phyloP scores from a whole-genome alignment of 2,113 vertebrate species.

The Aphelocoma coerulescens region DNA sequence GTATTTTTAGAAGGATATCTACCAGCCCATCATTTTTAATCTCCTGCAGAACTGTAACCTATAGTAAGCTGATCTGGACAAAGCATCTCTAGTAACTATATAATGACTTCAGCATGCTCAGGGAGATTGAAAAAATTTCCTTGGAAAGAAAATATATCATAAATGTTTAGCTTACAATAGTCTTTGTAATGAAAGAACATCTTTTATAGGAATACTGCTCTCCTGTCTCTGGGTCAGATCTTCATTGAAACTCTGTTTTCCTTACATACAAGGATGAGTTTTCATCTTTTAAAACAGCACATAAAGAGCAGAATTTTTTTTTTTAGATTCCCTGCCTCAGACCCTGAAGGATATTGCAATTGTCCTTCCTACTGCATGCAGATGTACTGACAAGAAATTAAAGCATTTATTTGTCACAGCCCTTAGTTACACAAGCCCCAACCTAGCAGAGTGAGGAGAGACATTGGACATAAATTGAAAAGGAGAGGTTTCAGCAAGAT shows the following conservation, averaged over 20 bases:
- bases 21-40: constrained; percentile 14
- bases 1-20: constrained; percentile 21
- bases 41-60: constrained; percentile 8
- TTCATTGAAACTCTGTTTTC: constrained; percentile 26
- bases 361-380: not conserved
- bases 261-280: not conserved
- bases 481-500: not conserved
- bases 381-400: not conserved
- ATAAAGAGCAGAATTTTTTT: not conserved
- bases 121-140: constrained; percentile 17
- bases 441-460: not conserved
- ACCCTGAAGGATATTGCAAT: not conserved
- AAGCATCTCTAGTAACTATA: not conserved
- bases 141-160: constrained; percentile 24
- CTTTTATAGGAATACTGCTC: constrained; percentile 8
- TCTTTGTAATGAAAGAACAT: constrained; percentile 8
- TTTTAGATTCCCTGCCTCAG: not conserved
- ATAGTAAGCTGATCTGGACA: constrained; percentile 10
- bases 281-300: constrained; percentile 7
- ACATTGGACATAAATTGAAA: not conserved
- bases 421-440: not conserved
- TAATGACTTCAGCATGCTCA: constrained; percentile 28
- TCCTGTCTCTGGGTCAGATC: not conserved
- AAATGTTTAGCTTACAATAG: constrained; percentile 27
- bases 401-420: not conserved